Base-by-base conservation (phyloP, 2,797 vertebrate species). In the Acanthopagrus latus region DNA sequence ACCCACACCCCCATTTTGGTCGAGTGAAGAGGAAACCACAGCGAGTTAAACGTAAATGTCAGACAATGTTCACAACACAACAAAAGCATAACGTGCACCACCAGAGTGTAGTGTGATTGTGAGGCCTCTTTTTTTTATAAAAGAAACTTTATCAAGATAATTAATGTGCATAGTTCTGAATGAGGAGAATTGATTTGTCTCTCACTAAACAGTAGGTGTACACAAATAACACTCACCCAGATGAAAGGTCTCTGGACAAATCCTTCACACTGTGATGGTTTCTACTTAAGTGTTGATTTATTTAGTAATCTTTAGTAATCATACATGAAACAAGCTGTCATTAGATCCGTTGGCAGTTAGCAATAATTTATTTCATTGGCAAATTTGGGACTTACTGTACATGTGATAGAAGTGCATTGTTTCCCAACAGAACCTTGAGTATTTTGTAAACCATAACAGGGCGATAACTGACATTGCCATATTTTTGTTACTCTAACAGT, bases 1-100 rank as follows among this genome's bases (percentile, higher is more conserved):
- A 82, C 69, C 58, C 80, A 85, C 77, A 64, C 52, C 67, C 70
- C 50, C 71, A 44, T 71, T 62, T 47, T 51, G 71, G 66, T 74
- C 38, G 41, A 51, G 50, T 51, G 67, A 38, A 84, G 66, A 89
- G 86, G 83, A 88, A 89, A 81, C 78, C 73, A 80, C 80, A 83
- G 46, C 44, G 66, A 77, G 66, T 65, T 70, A 60, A 80, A 81
- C 54, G 54, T 51, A 78, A 88, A 84, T 84, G 75, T 82, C 82
- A 86, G 63, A 74, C 75, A 64, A 68, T 70, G 13, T 54, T 52
- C 55, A 54, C 72, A 62, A 59, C 33, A 33, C 33, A 33, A 33
- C 60, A 62, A 62, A 71, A 63, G 23, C 11, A 33, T 29, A 47
- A 74, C 58, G 56, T 78, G 38, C 14, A 47, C 47, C 29, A 52